Percentiles rank a stretch among this genome's conserved stretches.
Conservation (phyloP, 2,113 vertebrate genomes). For the Dicrurus megarhynchus region DNA sequence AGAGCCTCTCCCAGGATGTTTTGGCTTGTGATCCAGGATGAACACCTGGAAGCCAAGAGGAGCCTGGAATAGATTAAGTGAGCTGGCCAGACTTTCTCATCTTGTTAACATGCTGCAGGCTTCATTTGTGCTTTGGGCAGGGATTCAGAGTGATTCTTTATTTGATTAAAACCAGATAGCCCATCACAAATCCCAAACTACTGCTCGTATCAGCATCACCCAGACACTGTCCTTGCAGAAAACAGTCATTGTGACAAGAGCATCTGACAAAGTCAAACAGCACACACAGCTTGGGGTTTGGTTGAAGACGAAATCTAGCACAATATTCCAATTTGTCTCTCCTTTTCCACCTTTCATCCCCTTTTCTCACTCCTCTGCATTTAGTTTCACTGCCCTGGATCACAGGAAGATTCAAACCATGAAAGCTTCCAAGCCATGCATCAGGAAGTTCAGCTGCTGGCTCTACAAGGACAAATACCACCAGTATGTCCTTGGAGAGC, state of each 20-base stretch:
- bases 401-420: background rate
- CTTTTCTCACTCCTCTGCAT: background rate
- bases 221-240: background rate
- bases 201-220: background rate
- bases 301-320: background rate
- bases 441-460: background rate
- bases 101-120: slow-evolving; percentile 47
- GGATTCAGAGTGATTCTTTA: background rate
- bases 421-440: background rate
- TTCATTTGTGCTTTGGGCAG: slow-evolving; percentile 19
- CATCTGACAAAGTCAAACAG: background rate
- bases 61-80: slow-evolving; percentile 37
- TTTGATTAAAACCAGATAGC: slow-evolving; percentile 45
- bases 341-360: background rate
- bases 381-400: background rate
- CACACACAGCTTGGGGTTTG: background rate
- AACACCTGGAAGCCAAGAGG: slow-evolving; percentile 46
- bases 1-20: slow-evolving; percentile 51
- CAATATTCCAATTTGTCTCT: background rate
- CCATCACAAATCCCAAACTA: background rate
- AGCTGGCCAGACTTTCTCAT: slow-evolving; percentile 44
- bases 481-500: background rate
- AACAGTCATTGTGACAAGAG: background rate
- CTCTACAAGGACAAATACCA: background rate
- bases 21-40: slow-evolving; percentile 7